Evolutionary conservation across 2,888 invertebrate genomes (phyloP), one percentile per base, ranked within the genome.

Genomic region (Brassicogethes aeneus): DNA sequence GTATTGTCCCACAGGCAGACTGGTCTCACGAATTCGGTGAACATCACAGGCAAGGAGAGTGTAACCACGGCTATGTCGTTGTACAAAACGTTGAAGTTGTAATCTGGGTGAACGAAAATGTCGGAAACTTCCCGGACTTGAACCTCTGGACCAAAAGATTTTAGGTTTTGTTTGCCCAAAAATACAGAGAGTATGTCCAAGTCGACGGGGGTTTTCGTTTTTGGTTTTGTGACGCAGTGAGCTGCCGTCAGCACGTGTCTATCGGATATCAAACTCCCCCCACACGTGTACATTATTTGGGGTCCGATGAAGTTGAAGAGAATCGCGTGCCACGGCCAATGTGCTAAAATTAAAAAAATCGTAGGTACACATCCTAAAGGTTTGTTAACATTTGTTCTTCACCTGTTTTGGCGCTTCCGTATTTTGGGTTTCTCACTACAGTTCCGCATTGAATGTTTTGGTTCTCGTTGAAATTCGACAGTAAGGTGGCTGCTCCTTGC

Each of bases 241-340:
- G 64, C 67, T 2, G 60, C 67, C 1, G 65, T 64, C 10, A 67
- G 40, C 1, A 67, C 48, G 42, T 64, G 61, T 15, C 41, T 39
- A 8, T 40, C 42, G 3, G 61, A 57, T 3, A 67, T 54, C 8
- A 67, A 49, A 1, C 63, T 59, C 3, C 56, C 65, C 2, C 66
- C 66, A 40, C 67, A 67, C 17, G 60, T 61, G 44, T 66, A 67
- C 2, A 56, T 57, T 16, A 67, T 40, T 41, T 64, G 61, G 16
- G 59, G 58, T 2, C 61, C 60, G 47, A 52, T 56, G 1, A 75
- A 72, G 50, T 75, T 74, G 56, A 79, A 81, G 0, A 80, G 58
- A 0, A 80, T 80, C 7, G 76, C 76, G 60, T 80, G 80, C 81
- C 81, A 82, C 0, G 81, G 81, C 73, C 76, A 79, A 51, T 79